Conservation (phyloP, 1,140 invertebrate genomes). For the Sesamia nonagrioides region DNA sequence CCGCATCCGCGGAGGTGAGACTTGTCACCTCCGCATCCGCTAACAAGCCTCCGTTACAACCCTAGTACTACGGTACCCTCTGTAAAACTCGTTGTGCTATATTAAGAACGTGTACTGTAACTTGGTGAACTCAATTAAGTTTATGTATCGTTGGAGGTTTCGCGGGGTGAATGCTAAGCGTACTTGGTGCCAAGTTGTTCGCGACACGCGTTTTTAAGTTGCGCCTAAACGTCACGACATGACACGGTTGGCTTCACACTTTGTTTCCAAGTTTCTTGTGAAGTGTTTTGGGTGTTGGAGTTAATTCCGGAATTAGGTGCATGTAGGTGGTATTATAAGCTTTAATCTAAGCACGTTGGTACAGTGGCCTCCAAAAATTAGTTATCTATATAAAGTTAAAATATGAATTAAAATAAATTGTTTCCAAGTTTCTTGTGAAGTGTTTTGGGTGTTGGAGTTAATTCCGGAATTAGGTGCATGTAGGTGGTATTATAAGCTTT, state of each 20-base stretch:
- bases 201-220: conserved; percentile 11
- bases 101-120: conserved; percentile 9
- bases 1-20: no score
- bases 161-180: conserved; percentile 35
- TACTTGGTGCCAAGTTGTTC: neutral
- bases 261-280: conserved; percentile 3
- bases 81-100: neutral
- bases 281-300: neutral
- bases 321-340: neutral
- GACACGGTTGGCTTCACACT: conserved; percentile 11
- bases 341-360: neutral
- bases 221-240: neutral
- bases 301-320: neutral
- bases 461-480: neutral
- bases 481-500: neutral
- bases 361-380: no score
- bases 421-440: neutral
- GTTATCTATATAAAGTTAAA: no score
- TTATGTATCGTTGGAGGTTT: conserved; percentile 42
- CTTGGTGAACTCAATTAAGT: conserved; percentile 51
- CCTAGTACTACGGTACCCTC: neutral
- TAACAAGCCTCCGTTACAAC: no score
- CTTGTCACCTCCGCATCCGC: no score
- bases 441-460: neutral
- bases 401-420: no score